Conservation (phyloP, 2,113 vertebrate species). For the Himantopus leucocephalus region DNA sequence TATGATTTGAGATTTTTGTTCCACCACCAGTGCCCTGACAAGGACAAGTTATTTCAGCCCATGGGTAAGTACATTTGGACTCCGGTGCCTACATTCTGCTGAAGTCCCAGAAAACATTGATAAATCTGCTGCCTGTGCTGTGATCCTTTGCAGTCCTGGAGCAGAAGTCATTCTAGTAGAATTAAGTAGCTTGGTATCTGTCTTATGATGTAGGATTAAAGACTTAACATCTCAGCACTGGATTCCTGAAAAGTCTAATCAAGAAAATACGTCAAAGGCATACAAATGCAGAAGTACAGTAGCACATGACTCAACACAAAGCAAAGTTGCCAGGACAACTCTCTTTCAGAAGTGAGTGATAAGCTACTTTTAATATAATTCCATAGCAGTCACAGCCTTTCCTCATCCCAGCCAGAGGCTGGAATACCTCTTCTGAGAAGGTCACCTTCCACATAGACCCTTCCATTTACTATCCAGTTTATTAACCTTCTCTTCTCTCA, state of each 20-base stretch:
- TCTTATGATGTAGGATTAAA: conserved; percentile 34
- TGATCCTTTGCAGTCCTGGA: not conserved
- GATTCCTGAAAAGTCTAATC: conserved; percentile 25
- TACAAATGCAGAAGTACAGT: not conserved
- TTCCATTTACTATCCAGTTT: not conserved
- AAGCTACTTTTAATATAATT: conserved; percentile 25
- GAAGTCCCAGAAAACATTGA: not conserved
- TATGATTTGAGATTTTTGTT: not conserved
- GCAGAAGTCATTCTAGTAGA: conserved; percentile 27
- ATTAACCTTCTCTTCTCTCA: not conserved
- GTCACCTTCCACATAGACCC: not conserved
- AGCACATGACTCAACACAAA: not conserved
- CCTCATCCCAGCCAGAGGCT: not conserved
- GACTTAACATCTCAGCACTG: not conserved
- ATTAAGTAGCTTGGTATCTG: conserved; percentile 28
- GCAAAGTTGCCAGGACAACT: not conserved
- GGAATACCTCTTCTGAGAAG: conserved; percentile 26
- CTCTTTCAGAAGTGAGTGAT: not conserved
- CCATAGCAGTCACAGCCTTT: not conserved
- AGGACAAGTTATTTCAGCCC: not conserved
- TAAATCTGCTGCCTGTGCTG: not conserved
- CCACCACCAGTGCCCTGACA: not conserved
- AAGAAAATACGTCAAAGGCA: not conserved
- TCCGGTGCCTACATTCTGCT: not conserved
- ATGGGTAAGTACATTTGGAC: not conserved